Conservation (phyloP, 64 coral and sea anemone genomes). For the Pocillopora damicornis region DNA sequence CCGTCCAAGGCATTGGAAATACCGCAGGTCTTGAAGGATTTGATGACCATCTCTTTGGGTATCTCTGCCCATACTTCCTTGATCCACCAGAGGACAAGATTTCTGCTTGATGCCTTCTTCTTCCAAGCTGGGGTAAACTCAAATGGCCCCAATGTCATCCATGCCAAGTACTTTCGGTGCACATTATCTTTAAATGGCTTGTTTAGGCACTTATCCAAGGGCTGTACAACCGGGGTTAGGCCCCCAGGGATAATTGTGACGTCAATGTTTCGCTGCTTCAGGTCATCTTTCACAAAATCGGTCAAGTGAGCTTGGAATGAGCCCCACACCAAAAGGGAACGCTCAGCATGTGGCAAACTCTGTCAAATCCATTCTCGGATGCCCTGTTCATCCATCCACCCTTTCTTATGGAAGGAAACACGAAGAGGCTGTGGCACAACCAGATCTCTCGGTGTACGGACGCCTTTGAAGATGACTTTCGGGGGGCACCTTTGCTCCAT, state of each 20-base stretch:
- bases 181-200: conserved; percentile 25
- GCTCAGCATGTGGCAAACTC: conserved; percentile 16
- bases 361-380: conserved; percentile 10
- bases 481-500: not conserved
- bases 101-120: too few species aligned
- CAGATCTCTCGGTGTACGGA: conserved; percentile 19
- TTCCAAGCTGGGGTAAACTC: not conserved
- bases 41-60: not conserved
- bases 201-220: conserved; percentile 23
- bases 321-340: conserved; percentile 17
- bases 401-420: conserved; percentile 31
- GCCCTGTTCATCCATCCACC: conserved; percentile 22
- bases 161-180: conserved; percentile 6
- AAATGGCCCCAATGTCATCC: conserved; percentile 6
- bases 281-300: conserved; percentile 23
- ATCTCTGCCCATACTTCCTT: conserved; percentile 27
- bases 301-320: conserved; percentile 24
- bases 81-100: not conserved
- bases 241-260: conserved; percentile 23
- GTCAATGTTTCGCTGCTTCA: conserved; percentile 35
- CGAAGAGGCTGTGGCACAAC: conserved; percentile 18
- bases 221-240: conserved; percentile 6
- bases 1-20: too few species aligned
- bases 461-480: conserved; percentile 25
- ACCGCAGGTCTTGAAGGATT: not conserved